Evolutionary conservation across 2,113 vertebrate genomes (phyloP).

Genomic region (Columbina picui): DNA sequence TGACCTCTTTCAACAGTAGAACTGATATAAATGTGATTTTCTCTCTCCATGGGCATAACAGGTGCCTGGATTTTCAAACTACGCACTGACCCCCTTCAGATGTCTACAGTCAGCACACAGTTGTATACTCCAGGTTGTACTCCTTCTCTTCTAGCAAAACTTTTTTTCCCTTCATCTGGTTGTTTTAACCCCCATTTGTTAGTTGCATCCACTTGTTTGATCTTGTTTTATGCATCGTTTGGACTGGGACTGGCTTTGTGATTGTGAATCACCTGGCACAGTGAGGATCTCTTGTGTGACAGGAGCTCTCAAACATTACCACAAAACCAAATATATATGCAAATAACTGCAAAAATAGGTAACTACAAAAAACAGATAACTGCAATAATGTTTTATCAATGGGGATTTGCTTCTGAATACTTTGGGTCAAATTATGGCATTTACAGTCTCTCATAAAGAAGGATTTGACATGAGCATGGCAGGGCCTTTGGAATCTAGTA

Average conservation of each 20-base stretch:
- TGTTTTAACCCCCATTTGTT: not conserved
- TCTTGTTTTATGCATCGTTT: not conserved
- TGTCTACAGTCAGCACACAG: not conserved
- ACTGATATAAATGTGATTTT: not conserved
- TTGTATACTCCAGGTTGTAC: not conserved
- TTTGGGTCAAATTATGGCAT: not conserved
- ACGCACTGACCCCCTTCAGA: not conserved
- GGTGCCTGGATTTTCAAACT: not conserved
- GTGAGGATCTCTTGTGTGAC: not conserved
- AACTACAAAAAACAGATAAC: not conserved
- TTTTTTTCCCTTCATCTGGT: not conserved
- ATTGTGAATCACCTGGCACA: not conserved
- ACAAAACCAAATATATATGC: not conserved
- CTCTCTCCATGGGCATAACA: not conserved
- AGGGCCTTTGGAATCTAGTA: not conserved
- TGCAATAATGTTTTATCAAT: not conserved
- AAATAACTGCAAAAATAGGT: not conserved
- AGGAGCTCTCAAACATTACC: not conserved
- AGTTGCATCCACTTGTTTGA: not conserved
- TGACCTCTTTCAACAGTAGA: not conserved
- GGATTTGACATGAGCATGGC: not conserved
- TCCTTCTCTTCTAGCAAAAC: not conserved
- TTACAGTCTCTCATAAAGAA: not conserved
- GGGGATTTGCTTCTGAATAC: not conserved
- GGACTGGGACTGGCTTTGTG: not conserved